Evolutionary conservation across 2,888 invertebrate species (phyloP).

Genomic region (Drosophila nr. fundita): DNA sequence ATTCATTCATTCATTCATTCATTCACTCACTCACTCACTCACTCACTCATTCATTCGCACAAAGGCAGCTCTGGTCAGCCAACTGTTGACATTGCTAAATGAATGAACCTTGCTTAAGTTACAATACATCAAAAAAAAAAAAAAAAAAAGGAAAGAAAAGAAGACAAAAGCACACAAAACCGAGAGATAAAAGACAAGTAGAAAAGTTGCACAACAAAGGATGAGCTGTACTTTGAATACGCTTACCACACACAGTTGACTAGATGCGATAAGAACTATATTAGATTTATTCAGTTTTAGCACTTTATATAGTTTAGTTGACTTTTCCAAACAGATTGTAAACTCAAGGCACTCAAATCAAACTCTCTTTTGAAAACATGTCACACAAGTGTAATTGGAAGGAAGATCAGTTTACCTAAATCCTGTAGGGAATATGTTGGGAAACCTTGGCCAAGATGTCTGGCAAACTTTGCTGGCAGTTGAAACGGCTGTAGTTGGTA

Average conservation of each 20-base stretch:
- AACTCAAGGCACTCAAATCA: background rate
- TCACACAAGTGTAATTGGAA: too few relatives aligned
- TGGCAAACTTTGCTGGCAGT: too few relatives aligned
- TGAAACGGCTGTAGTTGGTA: too few relatives aligned
- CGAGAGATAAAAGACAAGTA: slow-evolving; percentile 10
- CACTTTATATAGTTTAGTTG: background rate
- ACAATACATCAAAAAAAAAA: slow-evolving; percentile 46
- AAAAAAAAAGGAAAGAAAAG: background rate
- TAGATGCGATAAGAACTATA: background rate
- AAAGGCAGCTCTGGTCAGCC: slow-evolving; percentile 72
- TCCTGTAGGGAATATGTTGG: too few relatives aligned
- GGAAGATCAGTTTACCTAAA: too few relatives aligned
- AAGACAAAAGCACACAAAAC: slow-evolving; percentile 6
- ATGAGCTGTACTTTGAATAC: slow-evolving; percentile 12
- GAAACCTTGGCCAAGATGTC: too few relatives aligned
- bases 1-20: slow-evolving; percentile 18
- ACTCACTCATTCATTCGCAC: slow-evolving; percentile 49
- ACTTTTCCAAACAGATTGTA: background rate
- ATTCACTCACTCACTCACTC: slow-evolving; percentile 7
- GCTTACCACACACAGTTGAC: background rate
- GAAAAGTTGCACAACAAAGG: slow-evolving; percentile 15
- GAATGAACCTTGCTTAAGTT: slow-evolving; percentile 72
- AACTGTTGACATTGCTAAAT: slow-evolving; percentile 77
- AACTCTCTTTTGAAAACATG: background rate
- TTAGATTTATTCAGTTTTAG: background rate